Percentiles rank a stretch among this genome's conserved stretches.
These are phyloP conservation scores for Antidorcas marsupialis DNA, from an alignment of 2,113 vertebrate species.

Conservation along the genomic window DNA sequence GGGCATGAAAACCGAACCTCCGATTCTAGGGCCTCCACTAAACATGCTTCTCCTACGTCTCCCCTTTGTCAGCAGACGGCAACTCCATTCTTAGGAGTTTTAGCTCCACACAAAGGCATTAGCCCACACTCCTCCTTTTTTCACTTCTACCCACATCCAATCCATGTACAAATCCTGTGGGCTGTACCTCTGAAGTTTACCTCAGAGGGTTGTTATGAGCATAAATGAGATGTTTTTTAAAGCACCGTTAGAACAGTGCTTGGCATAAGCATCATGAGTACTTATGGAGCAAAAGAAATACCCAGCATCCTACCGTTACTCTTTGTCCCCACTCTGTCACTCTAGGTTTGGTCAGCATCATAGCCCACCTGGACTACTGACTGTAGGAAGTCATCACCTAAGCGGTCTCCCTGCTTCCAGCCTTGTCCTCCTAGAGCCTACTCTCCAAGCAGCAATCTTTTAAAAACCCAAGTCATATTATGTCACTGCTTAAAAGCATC, in stretches of 20 bases:
- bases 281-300: not conserved
- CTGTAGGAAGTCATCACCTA: not conserved
- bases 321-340: not conserved
- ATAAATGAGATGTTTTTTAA: not conserved
- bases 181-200: not conserved
- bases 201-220: not conserved
- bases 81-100: not conserved
- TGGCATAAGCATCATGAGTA: not conserved
- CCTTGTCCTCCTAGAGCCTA: not conserved
- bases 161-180: not conserved
- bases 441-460: not conserved
- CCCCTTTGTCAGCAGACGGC: not conserved
- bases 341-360: not conserved
- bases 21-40: not conserved
- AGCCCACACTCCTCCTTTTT: not conserved
- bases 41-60: not conserved
- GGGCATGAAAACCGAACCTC: not conserved
- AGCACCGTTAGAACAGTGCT: not conserved
- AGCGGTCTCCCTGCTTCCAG: not conserved
- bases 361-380: not conserved
- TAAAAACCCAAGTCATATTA: not conserved
- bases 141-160: not conserved
- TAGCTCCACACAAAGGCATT: not conserved
- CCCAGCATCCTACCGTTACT: not conserved
- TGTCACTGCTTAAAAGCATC: not conserved